These are phyloP conservation scores for Apostichopus leukothele DNA, from an alignment of 53 echinoderm and acorn worm genomes.

Conservation along the genomic window DNA sequence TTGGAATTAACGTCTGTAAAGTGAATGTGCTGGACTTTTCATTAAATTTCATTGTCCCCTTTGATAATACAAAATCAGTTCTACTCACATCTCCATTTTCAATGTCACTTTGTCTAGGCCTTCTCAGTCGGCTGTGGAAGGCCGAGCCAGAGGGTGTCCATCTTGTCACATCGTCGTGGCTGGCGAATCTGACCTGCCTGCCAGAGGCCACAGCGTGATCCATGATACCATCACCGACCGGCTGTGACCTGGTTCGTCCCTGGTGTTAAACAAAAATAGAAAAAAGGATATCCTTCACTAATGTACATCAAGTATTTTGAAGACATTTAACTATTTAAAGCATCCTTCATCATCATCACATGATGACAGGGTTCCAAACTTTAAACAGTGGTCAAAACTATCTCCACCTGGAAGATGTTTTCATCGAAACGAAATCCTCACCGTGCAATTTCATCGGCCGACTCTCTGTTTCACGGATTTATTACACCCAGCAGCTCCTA, in stretches of 20 bases:
- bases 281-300: too few relatives aligned
- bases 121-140: conserved; percentile 31
- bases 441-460: too few relatives aligned
- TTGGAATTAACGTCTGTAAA: too few relatives aligned
- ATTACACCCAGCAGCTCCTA: too few relatives aligned
- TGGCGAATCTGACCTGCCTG: conserved; percentile 61
- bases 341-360: too few relatives aligned
- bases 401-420: too few relatives aligned
- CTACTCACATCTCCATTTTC: conserved; percentile 34
- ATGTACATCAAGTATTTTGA: too few relatives aligned
- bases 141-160: conserved; percentile 48
- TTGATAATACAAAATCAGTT: not conserved
- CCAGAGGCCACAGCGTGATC: not conserved
- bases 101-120: not conserved
- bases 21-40: not conserved
- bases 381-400: too few relatives aligned
- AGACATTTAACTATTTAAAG: too few relatives aligned
- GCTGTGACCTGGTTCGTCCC: conserved; percentile 61
- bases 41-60: not conserved
- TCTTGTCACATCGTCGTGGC: conserved; percentile 48
- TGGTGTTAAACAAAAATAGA: not conserved
- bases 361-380: too few relatives aligned
- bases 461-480: too few relatives aligned
- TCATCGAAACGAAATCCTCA: too few relatives aligned
- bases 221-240: conserved; percentile 58